Evolutionary conservation across 2,888 invertebrate genomes (phyloP).

Genomic region (Chalcis sispes): DNA sequence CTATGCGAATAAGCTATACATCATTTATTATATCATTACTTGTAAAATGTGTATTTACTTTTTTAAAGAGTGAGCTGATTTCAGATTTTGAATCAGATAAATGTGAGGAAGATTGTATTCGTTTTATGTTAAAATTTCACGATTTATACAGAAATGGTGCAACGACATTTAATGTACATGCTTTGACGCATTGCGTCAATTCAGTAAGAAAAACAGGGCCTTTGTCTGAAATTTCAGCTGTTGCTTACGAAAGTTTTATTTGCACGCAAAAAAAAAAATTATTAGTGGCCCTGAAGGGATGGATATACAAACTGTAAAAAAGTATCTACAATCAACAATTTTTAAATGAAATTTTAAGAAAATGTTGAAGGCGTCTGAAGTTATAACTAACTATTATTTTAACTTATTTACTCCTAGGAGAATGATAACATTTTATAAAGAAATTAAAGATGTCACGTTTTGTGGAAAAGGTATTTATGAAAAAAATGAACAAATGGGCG

Average conservation of each 20-base stretch:
- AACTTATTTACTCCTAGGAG: slow-evolving; percentile 1
- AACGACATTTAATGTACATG: slow-evolving; percentile 5
- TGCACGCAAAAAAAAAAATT: neutral
- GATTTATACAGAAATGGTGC: neutral
- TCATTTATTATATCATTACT: neutral
- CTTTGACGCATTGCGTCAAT: neutral
- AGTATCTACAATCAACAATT: slow-evolving; percentile 2
- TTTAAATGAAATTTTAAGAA: neutral
- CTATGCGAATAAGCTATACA: neutral
- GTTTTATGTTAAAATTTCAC: neutral
- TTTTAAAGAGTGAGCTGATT: neutral
- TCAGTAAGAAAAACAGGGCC: slow-evolving; percentile 14
- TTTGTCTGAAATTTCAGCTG: neutral
- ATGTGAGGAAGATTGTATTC: slow-evolving; percentile 1
- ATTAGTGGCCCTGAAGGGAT: neutral
- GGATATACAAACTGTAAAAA: neutral
- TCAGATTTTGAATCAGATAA: neutral
- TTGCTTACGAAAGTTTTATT: neutral
- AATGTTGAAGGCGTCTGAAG: neutral
- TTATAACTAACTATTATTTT: neutral
- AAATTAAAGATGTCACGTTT: neutral
- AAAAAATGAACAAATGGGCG: neutral
- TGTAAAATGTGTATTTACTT: neutral
- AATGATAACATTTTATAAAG: neutral
- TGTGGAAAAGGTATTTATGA: neutral